Evolutionary conservation across 2,888 invertebrate species (phyloP), one percentile per base, ranked within the genome.

Genomic region (Boloria euphrosyne): DNA sequence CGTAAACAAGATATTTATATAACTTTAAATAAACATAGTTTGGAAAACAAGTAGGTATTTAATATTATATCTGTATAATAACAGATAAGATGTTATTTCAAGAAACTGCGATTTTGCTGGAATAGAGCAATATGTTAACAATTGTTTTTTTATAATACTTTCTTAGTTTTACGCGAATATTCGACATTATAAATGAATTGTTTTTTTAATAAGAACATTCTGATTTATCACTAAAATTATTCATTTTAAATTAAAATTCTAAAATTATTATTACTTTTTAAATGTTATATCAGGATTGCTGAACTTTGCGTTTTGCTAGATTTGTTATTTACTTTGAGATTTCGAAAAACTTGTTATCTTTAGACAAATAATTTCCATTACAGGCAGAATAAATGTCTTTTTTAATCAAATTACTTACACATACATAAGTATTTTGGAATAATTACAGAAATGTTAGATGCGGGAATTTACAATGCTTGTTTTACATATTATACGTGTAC

Each of bases 1-100:
- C n/a, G 59, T 69, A 69, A 69, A 69, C 67, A 67, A 50, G 17
- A 27, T 62, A 54, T 58, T 59, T 53, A 57, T 52, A 52, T 54
- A 59, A 38, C 38, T 47, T 38, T 62, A 59, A 53, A 54, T 66
- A 66, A 66, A 61, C 61, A 54, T 59, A 51, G 18, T 50, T 65
- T 53, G 65, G 47, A 65, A 58, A 59, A 49, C 54, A 54, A 47
- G 38, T 22, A 2, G 22, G 22, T 46, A 58, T 47, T 51, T n/a
- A n/a, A n/a, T n/a, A n/a, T n/a, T n/a, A n/a, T n/a, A n/a, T n/a
- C n/a, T 38, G 13, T 47, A 16, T n/a, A 13, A n/a, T n/a, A 31
- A 59, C 27, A 49, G 47, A 59, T 49, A 61, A 50, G 18, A 14
- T 22, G 13, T 16, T 51, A 43, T 51, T 51, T 17, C 49, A 59